These are phyloP conservation scores for Spinus pinus DNA, from an alignment of 2,797 vertebrate genomes.

Conservation along the genomic window DNA sequence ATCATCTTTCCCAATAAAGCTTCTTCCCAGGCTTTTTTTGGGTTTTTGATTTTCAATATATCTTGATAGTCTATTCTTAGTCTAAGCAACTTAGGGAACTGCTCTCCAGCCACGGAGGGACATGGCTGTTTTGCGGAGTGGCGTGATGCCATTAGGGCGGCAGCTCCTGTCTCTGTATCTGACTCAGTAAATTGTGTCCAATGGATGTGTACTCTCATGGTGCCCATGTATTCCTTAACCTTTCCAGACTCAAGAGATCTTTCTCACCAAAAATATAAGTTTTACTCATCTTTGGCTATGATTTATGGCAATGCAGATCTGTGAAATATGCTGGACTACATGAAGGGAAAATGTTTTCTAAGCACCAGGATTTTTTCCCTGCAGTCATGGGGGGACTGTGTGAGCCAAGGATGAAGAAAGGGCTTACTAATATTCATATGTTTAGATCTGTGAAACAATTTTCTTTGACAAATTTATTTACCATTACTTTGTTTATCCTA, in stretches of 20 bases:
- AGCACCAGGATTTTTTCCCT: neutral
- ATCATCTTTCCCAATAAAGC: neutral
- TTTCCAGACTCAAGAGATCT: slow-evolving; percentile 11
- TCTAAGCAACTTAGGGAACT: neutral
- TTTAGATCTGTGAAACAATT: neutral
- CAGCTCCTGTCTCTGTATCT: slow-evolving; percentile 9
- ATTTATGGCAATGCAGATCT: slow-evolving; percentile 35
- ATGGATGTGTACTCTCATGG: neutral
- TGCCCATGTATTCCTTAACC: slow-evolving; percentile 34
- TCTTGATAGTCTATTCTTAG: neutral
- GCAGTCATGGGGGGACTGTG: neutral
- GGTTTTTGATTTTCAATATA: neutral
- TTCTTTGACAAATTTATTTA: neutral
- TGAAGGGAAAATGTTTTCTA: slow-evolving; percentile 55
- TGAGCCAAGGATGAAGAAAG: slow-evolving; percentile 49
- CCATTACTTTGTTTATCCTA: neutral
- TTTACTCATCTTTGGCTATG: slow-evolving; percentile 50
- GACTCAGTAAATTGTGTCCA: slow-evolving; percentile 30
- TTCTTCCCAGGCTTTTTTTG: neutral
- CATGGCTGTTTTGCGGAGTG: neutral
- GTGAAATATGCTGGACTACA: slow-evolving; percentile 47
- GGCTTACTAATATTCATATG: neutral
- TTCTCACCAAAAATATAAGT: slow-evolving; percentile 46
- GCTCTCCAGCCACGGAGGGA: neutral
- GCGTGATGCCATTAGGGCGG: neutral